Percentiles rank a stretch among this genome's conserved stretches.
Evolutionary conservation across 2,797 vertebrate genomes (phyloP).

Genomic region (Myotis myotis): DNA sequence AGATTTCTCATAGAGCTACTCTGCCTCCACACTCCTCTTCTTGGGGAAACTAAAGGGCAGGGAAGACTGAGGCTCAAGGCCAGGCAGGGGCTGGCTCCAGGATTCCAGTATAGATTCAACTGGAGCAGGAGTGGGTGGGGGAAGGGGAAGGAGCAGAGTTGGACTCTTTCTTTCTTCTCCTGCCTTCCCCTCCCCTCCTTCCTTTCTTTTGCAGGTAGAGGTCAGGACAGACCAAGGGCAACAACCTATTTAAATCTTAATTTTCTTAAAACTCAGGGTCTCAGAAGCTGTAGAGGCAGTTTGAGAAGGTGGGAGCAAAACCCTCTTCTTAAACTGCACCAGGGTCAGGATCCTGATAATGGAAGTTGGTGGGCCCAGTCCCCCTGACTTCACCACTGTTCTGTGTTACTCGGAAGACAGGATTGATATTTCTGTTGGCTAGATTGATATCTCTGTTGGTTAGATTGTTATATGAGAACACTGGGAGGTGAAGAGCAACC

Average conservation of each 20-base stretch:
- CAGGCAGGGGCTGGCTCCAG: neutral
- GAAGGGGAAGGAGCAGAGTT: neutral
- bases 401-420: neutral
- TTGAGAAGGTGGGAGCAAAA: neutral
- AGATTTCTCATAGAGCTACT: neutral
- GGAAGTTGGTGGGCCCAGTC: neutral
- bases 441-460: neutral
- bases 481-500: neutral
- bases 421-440: neutral
- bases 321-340: neutral
- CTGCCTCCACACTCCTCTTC: neutral
- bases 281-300: neutral
- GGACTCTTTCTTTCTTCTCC: neutral
- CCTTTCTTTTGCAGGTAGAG: neutral
- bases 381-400: neutral
- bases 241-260: neutral
- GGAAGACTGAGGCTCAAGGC: neutral
- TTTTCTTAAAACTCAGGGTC: conserved; percentile 6
- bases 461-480: neutral
- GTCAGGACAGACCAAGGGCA: neutral
- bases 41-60: neutral
- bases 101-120: neutral
- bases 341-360: neutral
- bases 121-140: neutral
- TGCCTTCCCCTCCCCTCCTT: too few species aligned